Evolutionary conservation across 1,140 invertebrate species (phyloP).

Genomic region (Pachypeltis micranthus): DNA sequence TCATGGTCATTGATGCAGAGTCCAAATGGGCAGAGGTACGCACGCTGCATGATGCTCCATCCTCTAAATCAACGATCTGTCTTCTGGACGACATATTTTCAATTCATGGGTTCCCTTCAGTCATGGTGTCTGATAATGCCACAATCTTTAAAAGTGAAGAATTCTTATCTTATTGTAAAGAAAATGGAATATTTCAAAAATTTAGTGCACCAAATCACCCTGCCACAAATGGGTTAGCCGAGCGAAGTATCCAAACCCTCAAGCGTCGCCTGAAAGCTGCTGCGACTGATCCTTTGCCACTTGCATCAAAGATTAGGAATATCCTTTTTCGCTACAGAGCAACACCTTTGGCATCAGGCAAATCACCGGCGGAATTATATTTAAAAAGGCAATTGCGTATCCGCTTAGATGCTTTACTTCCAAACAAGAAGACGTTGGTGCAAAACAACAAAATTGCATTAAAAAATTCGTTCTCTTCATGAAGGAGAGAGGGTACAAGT

Average conservation of each 20-base stretch:
- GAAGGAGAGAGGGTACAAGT: background rate
- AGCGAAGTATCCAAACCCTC: constrained; percentile 31
- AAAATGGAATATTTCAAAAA: constrained; percentile 26
- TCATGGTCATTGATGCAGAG: constrained; percentile 37
- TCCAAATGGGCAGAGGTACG: constrained; percentile 25
- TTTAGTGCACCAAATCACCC: constrained; percentile 28
- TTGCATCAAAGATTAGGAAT: background rate
- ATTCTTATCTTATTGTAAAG: constrained; percentile 24
- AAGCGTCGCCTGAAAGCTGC: constrained; percentile 22
- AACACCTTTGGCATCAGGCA: background rate
- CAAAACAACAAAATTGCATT: too few species aligned
- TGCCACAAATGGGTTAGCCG: constrained; percentile 30
- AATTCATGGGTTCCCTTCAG: constrained; percentile 20
- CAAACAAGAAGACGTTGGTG: too few species aligned
- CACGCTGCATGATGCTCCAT: background rate
- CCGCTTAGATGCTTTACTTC: background rate
- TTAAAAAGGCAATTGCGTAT: background rate
- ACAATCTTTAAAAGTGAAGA: constrained; percentile 31
- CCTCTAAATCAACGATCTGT: background rate
- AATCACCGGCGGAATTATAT: background rate
- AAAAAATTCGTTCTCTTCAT: background rate
- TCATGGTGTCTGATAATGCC: constrained; percentile 26
- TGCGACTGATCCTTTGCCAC: too few species aligned
- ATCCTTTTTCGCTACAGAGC: background rate
- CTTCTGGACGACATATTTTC: constrained; percentile 15